Base-by-base conservation (phyloP, 2,113 vertebrate genomes). In the Eupsittula cactorum region DNA sequence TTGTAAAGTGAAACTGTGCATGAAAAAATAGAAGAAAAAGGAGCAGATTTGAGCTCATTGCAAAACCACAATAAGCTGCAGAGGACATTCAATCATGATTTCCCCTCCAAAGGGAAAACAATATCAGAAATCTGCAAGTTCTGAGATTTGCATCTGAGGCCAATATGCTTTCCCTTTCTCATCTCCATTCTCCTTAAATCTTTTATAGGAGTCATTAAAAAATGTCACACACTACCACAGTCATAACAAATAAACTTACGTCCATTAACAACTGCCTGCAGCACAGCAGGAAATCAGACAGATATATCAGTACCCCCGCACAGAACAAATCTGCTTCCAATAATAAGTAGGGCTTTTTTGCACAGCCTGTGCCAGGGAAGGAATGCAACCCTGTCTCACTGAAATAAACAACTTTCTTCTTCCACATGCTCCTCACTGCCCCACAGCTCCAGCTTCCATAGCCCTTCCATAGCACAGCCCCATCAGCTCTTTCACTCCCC, bases 371-470 rank as follows among this genome's bases (percentile, higher is more conserved):
- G 4, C 44, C 35, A 4, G 13, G 53, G 53, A 37, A 18, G 24
- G 11, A n/a, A 9, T 2, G 8, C 62, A 12, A 7, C 31, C 29
- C 21, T 6, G 16, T 1, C 27, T 13, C 74, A 15, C 73, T 24
- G 2, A 15, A 37, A 63, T 28, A 17, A 25, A 12, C 21, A 10
- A 9, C 29, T 41, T 49, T 6, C 52, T 49, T 35, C 37, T 62
- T 10, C 39, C n/a, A 1, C 3, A 0, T 0, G 10, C 39, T 27
- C 18, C 37, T 2, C 1, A 2, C 39, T 15, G 0, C 17, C 28
- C 62, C 11, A 9, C 1, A 1, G 63, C 50, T 24, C 64, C 1
- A 0, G 57, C 12, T 35, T 59, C 57, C 21, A 10, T 24, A 62
- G 35, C 60, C 60, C 60, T 59, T 59, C 70, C 70, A 3, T 5